Conservation (phyloP, 2,797 vertebrate species). For the Zalophus californianus region DNA sequence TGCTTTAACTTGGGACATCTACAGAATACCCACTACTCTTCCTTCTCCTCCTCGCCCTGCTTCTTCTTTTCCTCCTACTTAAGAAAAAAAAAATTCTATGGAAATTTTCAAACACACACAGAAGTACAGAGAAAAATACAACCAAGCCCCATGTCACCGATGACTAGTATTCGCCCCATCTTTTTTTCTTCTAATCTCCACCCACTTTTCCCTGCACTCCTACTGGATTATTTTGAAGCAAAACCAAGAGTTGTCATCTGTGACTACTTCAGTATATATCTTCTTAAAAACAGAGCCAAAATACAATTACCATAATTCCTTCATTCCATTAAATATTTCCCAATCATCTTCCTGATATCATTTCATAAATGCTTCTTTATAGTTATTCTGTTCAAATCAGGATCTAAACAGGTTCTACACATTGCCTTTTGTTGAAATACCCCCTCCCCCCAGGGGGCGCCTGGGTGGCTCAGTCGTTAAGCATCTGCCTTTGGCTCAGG, state of each 20-base stretch:
- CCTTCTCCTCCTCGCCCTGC: not conserved
- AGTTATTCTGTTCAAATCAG: not conserved
- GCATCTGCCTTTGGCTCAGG: too few relatives aligned
- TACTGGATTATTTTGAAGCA: not conserved
- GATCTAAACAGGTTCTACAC: not conserved
- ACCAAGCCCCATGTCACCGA: not conserved
- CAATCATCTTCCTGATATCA: not conserved
- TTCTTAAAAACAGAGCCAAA: conserved; percentile 44
- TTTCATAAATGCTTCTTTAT: not conserved
- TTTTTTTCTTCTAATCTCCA: not conserved
- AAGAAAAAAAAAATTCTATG: not conserved
- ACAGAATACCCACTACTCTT: not conserved
- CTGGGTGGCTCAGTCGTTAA: too few relatives aligned
- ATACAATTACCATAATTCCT: not conserved
- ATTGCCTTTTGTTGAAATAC: not conserved
- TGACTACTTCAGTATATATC: not conserved
- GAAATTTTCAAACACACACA: not conserved
- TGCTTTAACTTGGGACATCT: not conserved
- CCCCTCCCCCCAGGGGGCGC: not conserved
- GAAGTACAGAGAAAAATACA: not conserved
- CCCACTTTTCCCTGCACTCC: not conserved
- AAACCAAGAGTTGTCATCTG: not conserved
- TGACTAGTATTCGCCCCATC: not conserved
- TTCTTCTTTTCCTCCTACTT: not conserved
- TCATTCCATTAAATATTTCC: not conserved